Evolutionary conservation across 2,888 invertebrate species (phyloP), one percentile per base, ranked within the genome.

Genomic region (Scaptomyza cyrtandrae): DNA sequence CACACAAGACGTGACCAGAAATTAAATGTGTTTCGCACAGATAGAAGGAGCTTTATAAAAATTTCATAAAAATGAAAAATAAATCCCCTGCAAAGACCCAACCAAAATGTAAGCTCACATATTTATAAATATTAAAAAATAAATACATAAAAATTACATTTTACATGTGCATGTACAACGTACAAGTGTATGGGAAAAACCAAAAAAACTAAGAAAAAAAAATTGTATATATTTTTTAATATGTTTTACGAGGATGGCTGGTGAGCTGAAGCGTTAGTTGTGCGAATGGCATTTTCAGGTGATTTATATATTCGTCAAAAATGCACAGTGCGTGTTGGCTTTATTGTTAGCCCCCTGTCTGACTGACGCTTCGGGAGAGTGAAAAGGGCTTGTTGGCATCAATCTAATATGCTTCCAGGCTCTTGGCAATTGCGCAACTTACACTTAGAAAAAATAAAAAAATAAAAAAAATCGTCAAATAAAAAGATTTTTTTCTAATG

Each of bases 1-100:
- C 78, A 75, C 73, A 79, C 74, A 75, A 76, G 70, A 87, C 88
- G 86, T 86, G 86, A 88, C 83, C 69, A 87, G 86, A 86, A 87
- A 86, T 86, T 81, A 86, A 86, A 86, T 67, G 43, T 64, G 10
- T 10, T 56, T 62, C 62, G 52, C 60, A 71, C 61, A 76, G 71
- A 71, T 71, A 39, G 14, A 39, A 16, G 56, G 63, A 78, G 75
- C 68, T 73, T 70, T 71, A 80, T 64, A 72, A 74, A 82, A 82
- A 74, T 82, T 75, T 67, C 62, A 78, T 73, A 75, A 78, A 78
- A 86, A 85, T 71, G 76, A 78, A 82, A 84, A 69, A 85, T 70
- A 87, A 80, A 85, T 78, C 76, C 85, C 56, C 52, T 39, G 54
- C 49, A 76, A 86, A 78, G 53, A 71, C 57, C 76, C 66, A 59